phyloP scores from a whole-genome alignment of 2,113 vertebrate genomes.

The Castor canadensis region DNA sequence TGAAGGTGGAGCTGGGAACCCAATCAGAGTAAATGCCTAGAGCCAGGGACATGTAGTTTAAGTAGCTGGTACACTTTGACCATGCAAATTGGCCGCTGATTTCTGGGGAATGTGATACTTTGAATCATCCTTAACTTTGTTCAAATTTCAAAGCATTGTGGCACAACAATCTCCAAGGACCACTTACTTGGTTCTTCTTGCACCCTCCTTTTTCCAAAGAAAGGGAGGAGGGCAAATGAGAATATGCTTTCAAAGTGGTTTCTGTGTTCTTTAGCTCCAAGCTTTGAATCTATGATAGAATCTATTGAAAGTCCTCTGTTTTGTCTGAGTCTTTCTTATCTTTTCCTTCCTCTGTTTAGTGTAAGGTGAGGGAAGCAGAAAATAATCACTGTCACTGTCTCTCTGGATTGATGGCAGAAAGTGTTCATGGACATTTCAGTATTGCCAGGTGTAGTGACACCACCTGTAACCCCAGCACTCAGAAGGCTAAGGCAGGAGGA shows the following conservation, averaged over 20 bases:
- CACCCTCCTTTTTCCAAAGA: background rate
- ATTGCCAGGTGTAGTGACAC: background rate
- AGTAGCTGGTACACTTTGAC: background rate
- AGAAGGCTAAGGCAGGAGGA: background rate
- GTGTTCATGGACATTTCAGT: background rate
- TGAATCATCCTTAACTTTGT: background rate
- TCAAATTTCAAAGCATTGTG: background rate
- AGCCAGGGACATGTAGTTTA: background rate
- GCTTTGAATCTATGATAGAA: background rate
- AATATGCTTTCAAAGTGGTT: conserved; percentile 4
- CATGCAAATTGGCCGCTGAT: background rate
- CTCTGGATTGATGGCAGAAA: background rate
- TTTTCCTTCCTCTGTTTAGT: conserved; percentile 9
- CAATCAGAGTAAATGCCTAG: conserved; percentile 17
- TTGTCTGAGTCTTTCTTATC: background rate
- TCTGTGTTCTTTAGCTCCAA: background rate
- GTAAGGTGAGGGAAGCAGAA: background rate
- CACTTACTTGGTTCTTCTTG: conserved; percentile 19
- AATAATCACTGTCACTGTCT: background rate
- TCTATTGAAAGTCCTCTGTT: background rate
- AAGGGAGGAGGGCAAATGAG: background rate
- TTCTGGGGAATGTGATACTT: background rate
- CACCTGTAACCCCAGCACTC: background rate
- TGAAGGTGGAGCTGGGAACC: conserved; percentile 8
- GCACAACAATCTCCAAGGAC: background rate